Base-by-base conservation (phyloP, 2,888 invertebrate genomes). In the Orgyia antiqua region DNA sequence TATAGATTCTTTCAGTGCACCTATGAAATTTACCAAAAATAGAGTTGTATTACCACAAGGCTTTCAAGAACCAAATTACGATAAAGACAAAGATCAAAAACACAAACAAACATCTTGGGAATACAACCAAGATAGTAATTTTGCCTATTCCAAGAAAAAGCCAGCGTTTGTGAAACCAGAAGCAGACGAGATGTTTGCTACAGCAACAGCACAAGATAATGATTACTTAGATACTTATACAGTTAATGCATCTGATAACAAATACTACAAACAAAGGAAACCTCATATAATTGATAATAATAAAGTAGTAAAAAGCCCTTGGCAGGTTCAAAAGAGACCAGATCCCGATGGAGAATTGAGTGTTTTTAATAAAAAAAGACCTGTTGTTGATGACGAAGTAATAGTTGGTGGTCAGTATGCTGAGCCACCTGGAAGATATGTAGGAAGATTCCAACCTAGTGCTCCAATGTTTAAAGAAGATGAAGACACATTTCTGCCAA, bases 371-470 rank as follows among this genome's bases (percentile, higher is more conserved):
- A 35, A 45, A 3, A 50, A 50, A 3, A 50, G 44, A 2, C 36
- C 33, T 4, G 60, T 63, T 5, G 34, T 39, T 5, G 45, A 57
- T 2, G 58, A 66, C 18, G 68, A 68, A 17, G 47, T 74, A 0
- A 49, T 80, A 25, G 77, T 82, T 0, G 83, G 83, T 6, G 83
- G 83, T 0, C 68, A 69, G 29, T 83, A 84, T 20, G 83, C 84
- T 0, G 84, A 86, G 35, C 86, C 86, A 1, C 86, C 84, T 1
- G 78, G 65, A 1, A 61, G 76, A 42, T 68, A 68, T 18, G 52
- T 77, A 1, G 45, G 65, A 0, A 73, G 66, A 31, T 59, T 53
- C 20, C 54, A 58, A n/a, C 55, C 63, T 0, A 59, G 58, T 36
- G 52, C 56, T 1, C 53, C 65, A 1, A 51, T 59, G 41, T 51